A percentile compares a stretch with the other conserved stretches of the same genome.
Evolutionary conservation across 1,140 invertebrate genomes (phyloP).

Genomic region (Monomorium pharaonis): DNA sequence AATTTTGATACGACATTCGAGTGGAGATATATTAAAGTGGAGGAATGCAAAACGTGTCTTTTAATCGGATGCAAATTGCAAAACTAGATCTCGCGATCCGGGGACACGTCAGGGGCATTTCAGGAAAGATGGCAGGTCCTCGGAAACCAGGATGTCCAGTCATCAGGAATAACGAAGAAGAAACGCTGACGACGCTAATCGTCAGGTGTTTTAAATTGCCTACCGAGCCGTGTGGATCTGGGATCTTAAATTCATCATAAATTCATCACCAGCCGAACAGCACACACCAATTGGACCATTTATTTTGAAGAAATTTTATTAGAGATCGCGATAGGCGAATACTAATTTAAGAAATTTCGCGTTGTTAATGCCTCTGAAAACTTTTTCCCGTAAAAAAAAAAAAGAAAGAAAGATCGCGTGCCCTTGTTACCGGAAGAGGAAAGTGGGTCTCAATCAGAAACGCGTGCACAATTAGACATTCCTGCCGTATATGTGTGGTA

Average conservation of each 20-base stretch:
- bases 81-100: neutral
- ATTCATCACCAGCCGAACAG: neutral
- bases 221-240: neutral
- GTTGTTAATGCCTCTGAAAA: neutral
- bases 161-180: constrained; percentile 14
- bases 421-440: constrained; percentile 56
- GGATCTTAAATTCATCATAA: neutral
- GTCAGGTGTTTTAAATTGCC: neutral
- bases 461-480: constrained; percentile 53
- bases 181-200: constrained; percentile 8
- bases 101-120: neutral
- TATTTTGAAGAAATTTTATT: neutral
- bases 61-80: neutral
- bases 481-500: constrained; percentile 27
- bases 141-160: constrained; percentile 18
- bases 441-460: constrained; percentile 52
- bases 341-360: neutral
- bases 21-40: neutral
- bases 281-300: neutral
- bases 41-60: neutral
- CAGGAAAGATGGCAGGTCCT: neutral
- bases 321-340: neutral
- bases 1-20: neutral
- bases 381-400: constrained; percentile 3
- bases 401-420: neutral